A percentile compares a stretch with the other conserved stretches of the same genome.
These are phyloP conservation scores for Pogoniulus pusillus DNA, from an alignment of 2,797 vertebrate species.

Conservation along the genomic window DNA sequence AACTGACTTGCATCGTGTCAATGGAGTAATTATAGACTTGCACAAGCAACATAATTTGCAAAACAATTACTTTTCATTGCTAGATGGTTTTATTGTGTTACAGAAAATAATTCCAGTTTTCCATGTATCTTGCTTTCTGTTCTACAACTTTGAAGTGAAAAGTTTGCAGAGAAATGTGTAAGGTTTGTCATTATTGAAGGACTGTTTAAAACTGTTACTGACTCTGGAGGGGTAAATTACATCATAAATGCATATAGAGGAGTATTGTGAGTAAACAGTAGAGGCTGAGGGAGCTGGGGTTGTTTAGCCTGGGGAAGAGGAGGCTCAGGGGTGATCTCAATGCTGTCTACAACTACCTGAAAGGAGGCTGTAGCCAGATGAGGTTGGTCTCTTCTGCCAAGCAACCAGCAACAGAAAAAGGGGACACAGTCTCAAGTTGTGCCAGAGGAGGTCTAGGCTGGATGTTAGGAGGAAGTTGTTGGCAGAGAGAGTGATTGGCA, in stretches of 20 bases:
- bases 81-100: neutral
- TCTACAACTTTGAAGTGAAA: neutral
- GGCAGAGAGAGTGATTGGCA: too few relatives aligned
- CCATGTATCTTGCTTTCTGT: neutral
- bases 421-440: too few relatives aligned
- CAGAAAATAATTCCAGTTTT: constrained; percentile 16
- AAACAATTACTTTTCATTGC: constrained; percentile 22
- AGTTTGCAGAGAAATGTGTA: neutral
- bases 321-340: too few relatives aligned
- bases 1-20: constrained; percentile 22
- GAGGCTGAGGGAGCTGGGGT: too few relatives aligned
- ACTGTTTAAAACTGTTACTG: neutral
- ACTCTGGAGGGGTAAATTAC: neutral
- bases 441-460: too few relatives aligned
- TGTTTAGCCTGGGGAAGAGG: too few relatives aligned
- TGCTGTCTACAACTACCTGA: too few relatives aligned
- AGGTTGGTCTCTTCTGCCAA: too few relatives aligned
- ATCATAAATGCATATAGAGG: neutral
- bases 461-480: too few relatives aligned
- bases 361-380: too few relatives aligned
- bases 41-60: neutral
- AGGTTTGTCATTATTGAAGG: neutral
- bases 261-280: neutral
- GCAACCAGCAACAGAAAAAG: too few relatives aligned
- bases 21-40: constrained; percentile 42